Evolutionary conservation across 2,113 vertebrate genomes (phyloP), one percentile per base, ranked within the genome.

Genomic region (Xiphorhynchus elegans): DNA sequence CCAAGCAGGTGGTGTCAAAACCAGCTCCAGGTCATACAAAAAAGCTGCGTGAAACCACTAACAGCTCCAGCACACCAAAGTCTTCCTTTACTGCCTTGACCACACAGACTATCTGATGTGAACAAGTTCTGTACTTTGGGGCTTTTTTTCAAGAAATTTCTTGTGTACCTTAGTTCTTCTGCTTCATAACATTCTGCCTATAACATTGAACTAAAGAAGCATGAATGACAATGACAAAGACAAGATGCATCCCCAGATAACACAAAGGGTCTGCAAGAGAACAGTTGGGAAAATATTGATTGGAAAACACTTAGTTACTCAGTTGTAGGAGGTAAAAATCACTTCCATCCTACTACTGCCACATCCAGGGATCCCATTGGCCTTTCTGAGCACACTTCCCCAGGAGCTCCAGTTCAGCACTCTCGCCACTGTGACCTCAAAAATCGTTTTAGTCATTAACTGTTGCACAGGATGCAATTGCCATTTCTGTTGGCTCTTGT

Each of bases 1-100:
- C 14, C 33, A 26, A 10, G 1, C 33, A 53, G 20, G 7, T 28
- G 8, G n/a, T 20, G 13, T 31, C 52, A 56, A 75, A 58, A 75
- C 29, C 2, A 8, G 25, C 52, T 63, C 24, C 17, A 67, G 59
- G 9, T 42, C 1, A 0, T 0, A 3, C 3, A 49, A 58, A 90
- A 83, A 90, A 76, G 29, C 42, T 67, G 8, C 2, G 2, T 3
- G 31, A 47, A 94, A 77, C 37, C 33, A 39, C 46, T 19, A 40
- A 58, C 37, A 76, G 25, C 40, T 62, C 68, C 52, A 89, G 26
- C 28, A 58, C 15, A 37, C 1, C 1, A 1, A 2, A 64, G 16
- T 33, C 18, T 60, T 74, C 19, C 33, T 70, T 56, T 17, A 50
- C n/a, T 50, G 59, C n/a, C 17, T 33, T 70, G 55, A 33, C 17